Base-by-base conservation (phyloP, 2,797 vertebrate genomes). In the Eulemur rubriventer region DNA sequence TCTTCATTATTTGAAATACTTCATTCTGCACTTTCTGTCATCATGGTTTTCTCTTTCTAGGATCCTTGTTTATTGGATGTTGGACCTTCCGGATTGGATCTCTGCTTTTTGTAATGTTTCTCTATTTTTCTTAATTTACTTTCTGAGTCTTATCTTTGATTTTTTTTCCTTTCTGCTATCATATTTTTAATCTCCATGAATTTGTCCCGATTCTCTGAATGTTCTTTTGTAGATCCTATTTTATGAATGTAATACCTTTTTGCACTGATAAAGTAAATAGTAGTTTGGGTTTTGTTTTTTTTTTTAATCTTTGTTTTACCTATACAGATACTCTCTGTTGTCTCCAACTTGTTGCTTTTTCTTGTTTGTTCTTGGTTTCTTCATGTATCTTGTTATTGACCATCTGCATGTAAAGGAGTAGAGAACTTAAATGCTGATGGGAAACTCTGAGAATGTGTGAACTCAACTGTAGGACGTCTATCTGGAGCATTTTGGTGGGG, bases 41-140 rank as follows among this genome's bases (percentile, higher is more conserved):
- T 84, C 24, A 46, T 43, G 55, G 59, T 88, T 92, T 70, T 63
- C 26, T 79, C 52, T 89, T 79, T 26, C 35, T 69, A 16, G 70
- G 7, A 46, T 89, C 46, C 69, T 82, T 88, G 70, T 76, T 76
- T 95, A 76, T 70, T 75, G 75, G 61, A 50, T 83, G 57, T 22
- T 81, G 50, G n/a, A 43, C 30, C 9, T 92, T 92, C 59, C 55
- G 72, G 8, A 88, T 22, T 76, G 50, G 16, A 59, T 61, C 59
- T 69, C n/a, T 82, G 78, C 61, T 95, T 95, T 87, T 87, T 48
- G 52, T 84, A 59, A 48, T 94, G 16, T 90, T 69, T 89, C 24
- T 63, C 61, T 63, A 33, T 89, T 89, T 89, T 59, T 84, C 41
- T 50, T n/a, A 61, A 67, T 38, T 84, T 84, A 48, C 50, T 46